Evolutionary conservation across 64 coral and sea anemone species (phyloP), one percentile per base, ranked within the genome.

Genomic region (Montipora cactus): DNA sequence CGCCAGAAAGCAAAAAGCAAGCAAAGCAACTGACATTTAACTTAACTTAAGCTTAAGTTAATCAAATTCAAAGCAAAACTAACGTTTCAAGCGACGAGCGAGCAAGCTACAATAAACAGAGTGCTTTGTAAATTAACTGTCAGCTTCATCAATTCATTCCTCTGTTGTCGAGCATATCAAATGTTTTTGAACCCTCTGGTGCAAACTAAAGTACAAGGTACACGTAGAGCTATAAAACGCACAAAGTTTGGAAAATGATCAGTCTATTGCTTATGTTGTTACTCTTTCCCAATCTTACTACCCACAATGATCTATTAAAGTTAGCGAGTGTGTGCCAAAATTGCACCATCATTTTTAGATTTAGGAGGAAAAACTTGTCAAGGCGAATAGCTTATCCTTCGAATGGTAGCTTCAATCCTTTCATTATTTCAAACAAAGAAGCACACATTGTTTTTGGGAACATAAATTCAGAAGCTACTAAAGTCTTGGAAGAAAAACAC

Each of bases 371-470:
- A 68, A 68, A 87, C 69, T 87, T 87, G 14, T 28, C n/a, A 22
- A 67, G 83, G 61, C 18, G 83, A 59, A 89, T 78, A 28, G 20
- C 73, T 5, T 45, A 89, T 78, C 47, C 87, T 73, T 53, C 51
- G 8, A 2, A 53, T 53, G 51, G 51, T 7, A 53, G 51, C 51
- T 53, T 53, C 8, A 53, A 53, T 53, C 1, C 51, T 53, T 53
- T 7, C 1, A 53, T 53, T 53, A 53, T 53, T 7, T 7, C 51
- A 45, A 90, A 80, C 50, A 90, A 90, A 51, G 75, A 90, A 70
- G 57, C 76, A 53, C 88, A 90, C 67, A 69, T 90, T 90, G 14
- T 90, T 62, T 79, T 79, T 79, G 88, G 76, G 9, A 90, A 90
- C 61, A 90, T 90, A 25, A 69, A 9, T 9, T 7, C 51, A 7